Conservation (phyloP, 1,140 invertebrate genomes). For the Thrips palmi region DNA sequence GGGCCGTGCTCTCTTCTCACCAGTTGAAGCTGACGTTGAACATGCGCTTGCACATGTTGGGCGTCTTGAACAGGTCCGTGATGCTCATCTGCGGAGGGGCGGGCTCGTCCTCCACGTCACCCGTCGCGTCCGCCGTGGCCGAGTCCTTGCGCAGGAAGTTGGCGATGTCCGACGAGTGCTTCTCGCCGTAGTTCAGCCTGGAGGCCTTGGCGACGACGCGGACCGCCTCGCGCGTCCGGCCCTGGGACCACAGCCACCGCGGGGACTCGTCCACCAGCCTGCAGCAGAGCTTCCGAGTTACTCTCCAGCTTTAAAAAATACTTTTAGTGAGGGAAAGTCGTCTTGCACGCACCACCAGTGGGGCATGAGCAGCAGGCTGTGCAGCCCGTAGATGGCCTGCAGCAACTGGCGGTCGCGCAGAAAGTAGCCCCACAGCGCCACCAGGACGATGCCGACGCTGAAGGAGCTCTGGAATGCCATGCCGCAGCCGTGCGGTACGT, state of each 20-base stretch:
- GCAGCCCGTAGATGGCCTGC: conserved; percentile 61
- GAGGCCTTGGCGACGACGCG: conserved; percentile 50
- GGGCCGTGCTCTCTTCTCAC: conserved; percentile 25
- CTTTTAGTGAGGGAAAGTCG: no score
- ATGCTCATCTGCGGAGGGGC: no score
- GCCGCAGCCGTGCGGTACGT: conserved; percentile 64
- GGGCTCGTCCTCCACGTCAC: conserved; percentile 28
- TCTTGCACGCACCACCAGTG: conserved; percentile 76
- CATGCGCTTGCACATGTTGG: conserved; percentile 56
- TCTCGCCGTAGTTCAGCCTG: conserved; percentile 41
- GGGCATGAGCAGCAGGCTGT: conserved; percentile 46
- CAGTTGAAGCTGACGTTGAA: conserved; percentile 67
- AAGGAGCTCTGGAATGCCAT: conserved; percentile 63
- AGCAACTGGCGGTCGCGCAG: conserved; percentile 53
- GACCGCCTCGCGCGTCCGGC: conserved; percentile 45
- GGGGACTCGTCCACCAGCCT: conserved; percentile 69
- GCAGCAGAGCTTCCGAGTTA: background rate
- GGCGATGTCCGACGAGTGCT: conserved; percentile 39
- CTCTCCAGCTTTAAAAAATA: background rate
- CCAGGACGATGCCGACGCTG: conserved; percentile 62
- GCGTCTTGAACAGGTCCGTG: conserved; percentile 55
- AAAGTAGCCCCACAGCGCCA: conserved; percentile 61
- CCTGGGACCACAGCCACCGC: conserved; percentile 66
- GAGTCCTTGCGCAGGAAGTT: conserved; percentile 38
- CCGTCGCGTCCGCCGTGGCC: conserved; percentile 23